Evolutionary conservation across 1,140 invertebrate species (phyloP).

Genomic region (Hydropsyche tenuis): DNA sequence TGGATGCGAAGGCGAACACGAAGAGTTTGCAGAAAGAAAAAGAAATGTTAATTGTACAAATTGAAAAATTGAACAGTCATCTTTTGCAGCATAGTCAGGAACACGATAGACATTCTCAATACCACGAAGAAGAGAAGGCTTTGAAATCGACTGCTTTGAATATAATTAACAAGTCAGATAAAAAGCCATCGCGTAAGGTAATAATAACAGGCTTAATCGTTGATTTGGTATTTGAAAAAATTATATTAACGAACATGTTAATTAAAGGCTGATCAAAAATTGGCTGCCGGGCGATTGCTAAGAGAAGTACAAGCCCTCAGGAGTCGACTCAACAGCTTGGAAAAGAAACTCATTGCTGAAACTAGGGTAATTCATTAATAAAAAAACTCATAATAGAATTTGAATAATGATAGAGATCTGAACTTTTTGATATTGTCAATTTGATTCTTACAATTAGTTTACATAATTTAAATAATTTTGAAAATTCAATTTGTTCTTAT

Average conservation of each 20-base stretch:
- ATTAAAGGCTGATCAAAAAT: constrained; percentile 56
- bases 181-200: constrained; percentile 44
- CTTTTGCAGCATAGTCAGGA: constrained; percentile 36
- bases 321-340: constrained; percentile 56
- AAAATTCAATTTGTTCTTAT: too few species aligned
- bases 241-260: too few species aligned
- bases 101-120: constrained; percentile 34
- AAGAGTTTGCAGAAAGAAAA: constrained; percentile 25
- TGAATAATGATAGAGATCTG: too few species aligned
- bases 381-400: not conserved
- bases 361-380: constrained; percentile 54
- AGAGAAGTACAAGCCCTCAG: constrained; percentile 59
- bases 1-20: constrained; percentile 26
- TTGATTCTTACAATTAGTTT: too few species aligned
- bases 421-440: too few species aligned
- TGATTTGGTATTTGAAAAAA: too few species aligned
- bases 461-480: too few species aligned
- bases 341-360: constrained; percentile 56
- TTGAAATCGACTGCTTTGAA: not conserved
- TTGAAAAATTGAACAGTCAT: constrained; percentile 33
- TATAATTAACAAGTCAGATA: constrained; percentile 26
- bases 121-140: not conserved
- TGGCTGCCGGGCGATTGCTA: constrained; percentile 59
- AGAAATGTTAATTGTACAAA: constrained; percentile 21
- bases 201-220: not conserved